Evolutionary conservation across 1,140 invertebrate genomes (phyloP), one percentile per base, ranked within the genome.

Genomic region (Caenorhabditis inopinata): DNA sequence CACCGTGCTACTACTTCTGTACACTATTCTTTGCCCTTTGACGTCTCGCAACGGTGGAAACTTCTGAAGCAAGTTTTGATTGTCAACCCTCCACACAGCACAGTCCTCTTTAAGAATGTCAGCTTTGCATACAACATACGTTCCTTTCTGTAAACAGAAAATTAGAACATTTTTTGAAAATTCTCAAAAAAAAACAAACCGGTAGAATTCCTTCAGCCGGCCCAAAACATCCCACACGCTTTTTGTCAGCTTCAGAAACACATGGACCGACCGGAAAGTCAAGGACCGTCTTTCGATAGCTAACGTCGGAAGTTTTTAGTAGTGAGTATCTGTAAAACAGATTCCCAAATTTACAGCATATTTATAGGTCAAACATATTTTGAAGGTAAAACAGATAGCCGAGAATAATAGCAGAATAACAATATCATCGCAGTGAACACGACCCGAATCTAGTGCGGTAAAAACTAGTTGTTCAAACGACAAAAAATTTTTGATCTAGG

Each of bases 1-100:
- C 51, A 84, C 83, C 75, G 83, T 83, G 35, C 79, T 81, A 48
- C 83, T 83, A 51, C 73, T 83, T n/a, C 38, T 80, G 46, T 83
- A 83, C 18, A 75, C 53, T n/a, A 78, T 14, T 14, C 62, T 49
- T 14, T 81, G 51, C 0, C 77, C 46, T n/a, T 51, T 82, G 0
- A 21, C 18, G 29, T 79, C 76, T 18, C 45, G 18, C 3, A 62
- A 29, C 0, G 47, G 83, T 0, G 81, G 83, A 74, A 82, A 84
- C 76, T 84, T 84, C 49, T 84, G 83, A 7, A 84, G 80, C 25
- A 84, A 51, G 38, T 84, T 84, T 62, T 82, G 83, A 68, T 84
- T 84, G 76, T 84, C 83, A 9, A 84, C 83, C 53, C 76, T 82
- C 83, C 83, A 84, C 12, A 84, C 74, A 2, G 83, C 75, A 73